These are phyloP conservation scores for Amphiura filiformis DNA, from an alignment of 35 echinoderm and acorn worm genomes.

Conservation along the genomic window DNA sequence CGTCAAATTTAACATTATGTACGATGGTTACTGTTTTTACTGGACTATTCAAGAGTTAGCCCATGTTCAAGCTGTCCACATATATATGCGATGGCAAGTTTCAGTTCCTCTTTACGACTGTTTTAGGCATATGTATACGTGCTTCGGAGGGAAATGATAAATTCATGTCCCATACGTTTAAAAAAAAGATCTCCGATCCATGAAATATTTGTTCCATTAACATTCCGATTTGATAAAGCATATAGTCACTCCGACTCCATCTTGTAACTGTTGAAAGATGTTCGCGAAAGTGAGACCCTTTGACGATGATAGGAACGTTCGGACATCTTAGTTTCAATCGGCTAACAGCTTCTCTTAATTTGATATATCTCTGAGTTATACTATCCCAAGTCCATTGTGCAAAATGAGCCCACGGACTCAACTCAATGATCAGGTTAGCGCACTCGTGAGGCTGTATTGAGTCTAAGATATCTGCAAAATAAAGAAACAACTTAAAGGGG, in stretches of 20 bases:
- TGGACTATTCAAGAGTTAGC: too few species aligned
- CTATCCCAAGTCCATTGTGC: slow-evolving; percentile 22
- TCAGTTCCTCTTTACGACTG: neutral
- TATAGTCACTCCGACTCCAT: slow-evolving; percentile 31
- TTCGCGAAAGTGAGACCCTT: slow-evolving; percentile 23
- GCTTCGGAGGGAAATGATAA: neutral
- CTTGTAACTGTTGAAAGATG: neutral
- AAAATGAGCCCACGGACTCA: slow-evolving; percentile 65
- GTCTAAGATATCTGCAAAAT: slow-evolving; percentile 33
- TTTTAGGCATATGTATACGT: slow-evolving; percentile 19
- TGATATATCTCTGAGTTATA: neutral
- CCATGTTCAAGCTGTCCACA: too few species aligned
- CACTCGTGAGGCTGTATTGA: neutral
- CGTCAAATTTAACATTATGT: too few species aligned
- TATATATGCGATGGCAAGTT: too few species aligned
- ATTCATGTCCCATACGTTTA: slow-evolving; percentile 47
- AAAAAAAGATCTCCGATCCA: slow-evolving; percentile 4
- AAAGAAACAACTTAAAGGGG: neutral
- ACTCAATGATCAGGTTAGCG: slow-evolving; percentile 25
- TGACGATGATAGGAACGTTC: slow-evolving; percentile 21
- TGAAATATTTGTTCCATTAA: slow-evolving; percentile 6
- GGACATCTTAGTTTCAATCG: slow-evolving; percentile 27
- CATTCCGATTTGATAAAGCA: slow-evolving; percentile 3
- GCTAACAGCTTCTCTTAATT: neutral
- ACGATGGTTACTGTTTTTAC: too few species aligned